Percentiles rank a stretch among this genome's conserved stretches.
Conservation (phyloP, 2,888 invertebrate species). For the Volucella inflata region DNA sequence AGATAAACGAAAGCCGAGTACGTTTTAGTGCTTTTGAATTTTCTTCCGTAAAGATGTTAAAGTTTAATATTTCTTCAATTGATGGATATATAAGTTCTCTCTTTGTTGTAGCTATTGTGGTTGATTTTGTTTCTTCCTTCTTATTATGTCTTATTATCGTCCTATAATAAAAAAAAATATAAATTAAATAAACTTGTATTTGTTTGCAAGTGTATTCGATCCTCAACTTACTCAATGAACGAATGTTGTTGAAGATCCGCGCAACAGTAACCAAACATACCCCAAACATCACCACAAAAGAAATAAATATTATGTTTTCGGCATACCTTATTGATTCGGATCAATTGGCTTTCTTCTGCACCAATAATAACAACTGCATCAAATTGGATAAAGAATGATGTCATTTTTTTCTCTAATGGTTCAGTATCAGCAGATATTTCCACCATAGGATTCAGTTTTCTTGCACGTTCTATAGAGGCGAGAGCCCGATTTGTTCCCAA, state of each 20-base stretch:
- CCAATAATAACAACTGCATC: conserved; percentile 94
- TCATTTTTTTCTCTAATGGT: conserved; percentile 87
- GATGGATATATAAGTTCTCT: conserved; percentile 88
- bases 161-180: conserved; percentile 79
- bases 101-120: conserved; percentile 86
- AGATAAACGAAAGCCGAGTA: conserved; percentile 89
- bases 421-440: conserved; percentile 89
- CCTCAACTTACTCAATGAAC: conserved; percentile 88
- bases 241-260: conserved; percentile 94
- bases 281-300: conserved; percentile 96
- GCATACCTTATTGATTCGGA: conserved; percentile 91
- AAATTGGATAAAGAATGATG: conserved; percentile 89
- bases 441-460: conserved; percentile 97
- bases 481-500: conserved; percentile 94
- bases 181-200: neutral
- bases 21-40: conserved; percentile 87
- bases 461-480: conserved; percentile 90
- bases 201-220: neutral
- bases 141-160: conserved; percentile 86
- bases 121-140: conserved; percentile 84
- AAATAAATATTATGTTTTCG: conserved; percentile 91
- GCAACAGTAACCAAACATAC: conserved; percentile 95
- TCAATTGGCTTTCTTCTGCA: conserved; percentile 88
- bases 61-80: conserved; percentile 88
- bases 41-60: conserved; percentile 86